phyloP scores from a whole-genome alignment of 2,888 invertebrate genomes.

The Fragum whitleyi region DNA sequence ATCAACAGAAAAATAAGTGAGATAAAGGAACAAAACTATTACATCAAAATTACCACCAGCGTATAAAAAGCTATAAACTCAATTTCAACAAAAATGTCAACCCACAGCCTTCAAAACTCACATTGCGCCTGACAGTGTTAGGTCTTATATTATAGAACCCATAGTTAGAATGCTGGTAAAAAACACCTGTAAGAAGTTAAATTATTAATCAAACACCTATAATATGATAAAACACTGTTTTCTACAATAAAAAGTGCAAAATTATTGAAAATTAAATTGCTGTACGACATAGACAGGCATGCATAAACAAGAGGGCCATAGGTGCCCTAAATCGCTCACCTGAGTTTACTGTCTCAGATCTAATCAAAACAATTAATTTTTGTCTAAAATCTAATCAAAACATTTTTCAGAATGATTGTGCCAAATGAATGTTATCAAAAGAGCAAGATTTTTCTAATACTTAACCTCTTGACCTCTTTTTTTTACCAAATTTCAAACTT shows the following conservation, averaged over 20 bases:
- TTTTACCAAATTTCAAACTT: too few relatives aligned
- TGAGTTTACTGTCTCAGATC: too few relatives aligned
- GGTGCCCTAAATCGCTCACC: too few relatives aligned
- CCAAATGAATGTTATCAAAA: too few relatives aligned
- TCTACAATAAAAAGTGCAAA: too few relatives aligned
- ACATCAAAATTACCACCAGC: conserved; percentile 16
- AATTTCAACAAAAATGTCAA: conserved; percentile 8
- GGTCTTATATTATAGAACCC: conserved; percentile 42
- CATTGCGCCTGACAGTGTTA: conserved; percentile 59
- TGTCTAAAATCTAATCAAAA: too few relatives aligned
- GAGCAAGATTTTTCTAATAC: too few relatives aligned
- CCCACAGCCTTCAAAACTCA: conserved; percentile 46
- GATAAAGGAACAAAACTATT: not conserved
- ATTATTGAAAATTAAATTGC: too few relatives aligned
- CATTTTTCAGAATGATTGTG: too few relatives aligned
- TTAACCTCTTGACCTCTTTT: too few relatives aligned
- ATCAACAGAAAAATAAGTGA: conserved; percentile 63
- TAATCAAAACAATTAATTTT: too few relatives aligned
- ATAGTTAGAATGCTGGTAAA: conserved; percentile 36
- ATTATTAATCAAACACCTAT: not conserved
- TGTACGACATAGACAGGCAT: too few relatives aligned
- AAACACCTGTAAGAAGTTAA: conserved; percentile 50
- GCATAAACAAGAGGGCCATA: not conserved
- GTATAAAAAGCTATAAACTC: not conserved
- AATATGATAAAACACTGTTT: not conserved